Evolutionary conservation across 92 coral and sea anemone species (phyloP).

Genomic region (Pocillopora meandrina): DNA sequence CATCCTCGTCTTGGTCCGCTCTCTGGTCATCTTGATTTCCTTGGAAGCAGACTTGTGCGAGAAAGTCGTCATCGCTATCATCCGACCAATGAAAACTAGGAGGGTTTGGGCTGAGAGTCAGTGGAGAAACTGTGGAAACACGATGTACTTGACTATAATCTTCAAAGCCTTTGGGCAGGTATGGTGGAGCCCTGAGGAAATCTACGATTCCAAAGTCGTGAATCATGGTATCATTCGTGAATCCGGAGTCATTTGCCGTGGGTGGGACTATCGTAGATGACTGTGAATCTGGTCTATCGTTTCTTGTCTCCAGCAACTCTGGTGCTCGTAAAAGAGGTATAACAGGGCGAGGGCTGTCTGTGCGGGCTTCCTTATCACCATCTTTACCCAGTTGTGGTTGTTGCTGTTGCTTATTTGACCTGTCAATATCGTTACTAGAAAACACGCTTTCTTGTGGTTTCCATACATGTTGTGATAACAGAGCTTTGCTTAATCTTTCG

Average conservation of each 20-base stretch:
- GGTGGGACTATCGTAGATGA: slow-evolving; percentile 16
- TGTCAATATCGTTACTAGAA: slow-evolving; percentile 33
- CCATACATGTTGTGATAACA: slow-evolving; percentile 73
- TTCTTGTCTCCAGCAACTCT: not conserved
- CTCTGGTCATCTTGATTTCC: slow-evolving; percentile 46
- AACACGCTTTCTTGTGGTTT: slow-evolving; percentile 79
- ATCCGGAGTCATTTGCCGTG: slow-evolving; percentile 14
- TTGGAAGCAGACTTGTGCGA: slow-evolving; percentile 55
- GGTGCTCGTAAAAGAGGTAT: slow-evolving; percentile 73
- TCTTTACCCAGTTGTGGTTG: slow-evolving; percentile 4
- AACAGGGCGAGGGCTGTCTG: slow-evolving; percentile 23
- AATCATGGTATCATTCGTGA: slow-evolving; percentile 32
- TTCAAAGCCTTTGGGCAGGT: slow-evolving; percentile 54
- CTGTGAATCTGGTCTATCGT: slow-evolving; percentile 2
- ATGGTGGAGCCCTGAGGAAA: slow-evolving; percentile 70
- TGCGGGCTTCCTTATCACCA: not conserved
- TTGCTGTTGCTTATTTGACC: not conserved
- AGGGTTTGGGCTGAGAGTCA: slow-evolving; percentile 78
- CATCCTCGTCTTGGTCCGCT: slow-evolving; percentile 85
- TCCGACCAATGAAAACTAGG: slow-evolving; percentile 86
- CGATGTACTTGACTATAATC: slow-evolving; percentile 67
- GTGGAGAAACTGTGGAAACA: slow-evolving; percentile 82
- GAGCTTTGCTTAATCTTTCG: slow-evolving; percentile 45
- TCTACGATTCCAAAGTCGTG: slow-evolving; percentile 85
- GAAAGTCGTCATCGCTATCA: slow-evolving; percentile 79